These are phyloP conservation scores for Pilophorus perplexus DNA, from an alignment of 2,888 invertebrate species.

Conservation along the genomic window DNA sequence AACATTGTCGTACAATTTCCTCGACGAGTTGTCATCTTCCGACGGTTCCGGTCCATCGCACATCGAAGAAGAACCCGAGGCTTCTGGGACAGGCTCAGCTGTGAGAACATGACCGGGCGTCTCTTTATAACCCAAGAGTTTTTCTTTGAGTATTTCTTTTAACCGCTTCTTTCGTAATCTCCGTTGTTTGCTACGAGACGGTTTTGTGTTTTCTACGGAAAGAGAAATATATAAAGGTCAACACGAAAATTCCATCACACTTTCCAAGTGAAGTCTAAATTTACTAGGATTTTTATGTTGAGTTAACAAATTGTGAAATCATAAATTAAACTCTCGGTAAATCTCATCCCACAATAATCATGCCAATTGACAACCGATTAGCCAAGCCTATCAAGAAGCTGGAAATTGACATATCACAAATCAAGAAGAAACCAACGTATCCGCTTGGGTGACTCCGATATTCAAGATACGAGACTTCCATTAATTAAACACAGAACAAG, in stretches of 20 bases:
- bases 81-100: conserved; percentile 25
- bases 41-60: not conserved
- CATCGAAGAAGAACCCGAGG: not conserved
- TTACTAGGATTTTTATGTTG: no score
- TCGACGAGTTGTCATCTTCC: conserved; percentile 11
- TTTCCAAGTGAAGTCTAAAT: no score
- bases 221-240: conserved; percentile 4
- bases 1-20: conserved; percentile 26
- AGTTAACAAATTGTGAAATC: no score
- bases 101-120: conserved; percentile 34
- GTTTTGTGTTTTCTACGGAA: conserved; percentile 40
- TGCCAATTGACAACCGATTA: no score
- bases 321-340: no score
- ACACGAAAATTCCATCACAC: not conserved
- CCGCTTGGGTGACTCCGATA: no score
- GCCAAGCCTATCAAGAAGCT: no score
- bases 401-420: no score
- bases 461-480: no score
- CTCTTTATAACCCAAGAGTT: conserved; percentile 41
- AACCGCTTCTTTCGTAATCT: conserved; percentile 50
- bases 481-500: no score
- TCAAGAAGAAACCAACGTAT: no score
- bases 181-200: conserved; percentile 40
- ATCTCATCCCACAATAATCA: no score
- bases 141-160: conserved; percentile 41